Base-by-base conservation (phyloP, 2,113 vertebrate genomes). In the Pyxicephalus adspersus region DNA sequence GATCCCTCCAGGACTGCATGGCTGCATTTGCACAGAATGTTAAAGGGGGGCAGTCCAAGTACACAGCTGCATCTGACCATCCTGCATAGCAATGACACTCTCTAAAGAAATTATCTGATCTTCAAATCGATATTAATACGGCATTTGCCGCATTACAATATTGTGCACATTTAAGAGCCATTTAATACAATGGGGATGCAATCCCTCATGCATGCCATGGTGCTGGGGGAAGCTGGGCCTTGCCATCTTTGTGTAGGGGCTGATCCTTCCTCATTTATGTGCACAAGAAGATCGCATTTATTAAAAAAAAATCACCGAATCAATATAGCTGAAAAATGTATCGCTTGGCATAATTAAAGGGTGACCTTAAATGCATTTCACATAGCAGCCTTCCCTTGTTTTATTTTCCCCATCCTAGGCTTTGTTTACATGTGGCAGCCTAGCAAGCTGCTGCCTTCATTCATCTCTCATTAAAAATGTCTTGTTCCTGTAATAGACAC, bases 51-150 rank as follows among this genome's bases (percentile, higher is more conserved):
- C 90, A 92, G 90, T 90, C 89, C 86, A 86, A 91, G 91, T 90
- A 89, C 91, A 88, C 91, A 88, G 34, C 28, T 0, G 80, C 85
- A 84, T 90, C 84, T 13, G 84, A 90, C 87, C 90, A 89, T 85
- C 89, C 86, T 87, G 91, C 91, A 92, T 92, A 91, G 87, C 89
- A 91, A 93, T 90, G 85, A 93, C 89, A 83, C 87, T 89, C 89
- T 88, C 92, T 91, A 91, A 90, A 93, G 91, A 93, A 91, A 93
- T 93, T 89, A 92, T 89, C 91, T 81, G 86, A 89, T 88, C 86
- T 61, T 92, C 90, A 88, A 88, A 91, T 92, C 90, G 86, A 92
- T 92, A 93, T 92, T 91, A 92, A 92, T 91, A 93, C 90, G 86
- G 76, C 88, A 89, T 91, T 92, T 89, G 90, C 87, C 89, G 88